Base-by-base conservation (phyloP, 1,140 invertebrate species). In the Leptoteleia sp. region DNA sequence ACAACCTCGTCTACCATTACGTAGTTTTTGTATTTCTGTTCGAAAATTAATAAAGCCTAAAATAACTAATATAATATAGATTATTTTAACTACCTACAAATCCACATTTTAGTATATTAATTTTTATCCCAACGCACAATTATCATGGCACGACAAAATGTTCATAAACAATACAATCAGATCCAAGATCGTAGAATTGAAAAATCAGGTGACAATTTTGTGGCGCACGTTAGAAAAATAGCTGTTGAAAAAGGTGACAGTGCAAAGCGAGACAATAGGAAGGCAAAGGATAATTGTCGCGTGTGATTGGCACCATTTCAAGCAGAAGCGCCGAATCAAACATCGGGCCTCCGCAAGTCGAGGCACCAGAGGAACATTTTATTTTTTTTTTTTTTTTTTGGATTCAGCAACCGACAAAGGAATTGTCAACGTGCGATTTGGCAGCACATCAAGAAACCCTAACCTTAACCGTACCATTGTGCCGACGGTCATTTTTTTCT, bases 241-340 rank as follows among this genome's bases (percentile, higher is more conserved):
- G 22, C 12, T 16, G 19, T 17, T 31, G 37, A 62, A 50, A 54
- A 55, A 47, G 52, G 65, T 62, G 47, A 55, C 31, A 64, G 50
- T 17, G 38, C 43, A 15, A 35, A 52, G 35, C 50, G 45, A 72
- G 54, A 55, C 71, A 75, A 75, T 75, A 61, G 52, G 19, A 54
- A 48, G 38, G 57, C 64, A 38, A 75, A 54, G 65, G 76, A 61
- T 67, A 76, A 75, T 75, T 78, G 65, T 79, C 70, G 55, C 47
- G 76, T 76, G 83, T 86, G 83, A 87, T 88, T 89, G 87, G 87
- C 87, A 86, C 81, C 83, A 84, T 87, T 89, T 89, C 87, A 88
- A 89, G 82, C 76, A 70, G 50, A 79, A 71, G 76, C 75, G 82
- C 59, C 79, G 84, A 85, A 86, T 87, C 84, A 87, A 88, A 86